These are phyloP conservation scores for Rutpela maculata DNA, from an alignment of 2,888 invertebrate species.

Conservation along the genomic window DNA sequence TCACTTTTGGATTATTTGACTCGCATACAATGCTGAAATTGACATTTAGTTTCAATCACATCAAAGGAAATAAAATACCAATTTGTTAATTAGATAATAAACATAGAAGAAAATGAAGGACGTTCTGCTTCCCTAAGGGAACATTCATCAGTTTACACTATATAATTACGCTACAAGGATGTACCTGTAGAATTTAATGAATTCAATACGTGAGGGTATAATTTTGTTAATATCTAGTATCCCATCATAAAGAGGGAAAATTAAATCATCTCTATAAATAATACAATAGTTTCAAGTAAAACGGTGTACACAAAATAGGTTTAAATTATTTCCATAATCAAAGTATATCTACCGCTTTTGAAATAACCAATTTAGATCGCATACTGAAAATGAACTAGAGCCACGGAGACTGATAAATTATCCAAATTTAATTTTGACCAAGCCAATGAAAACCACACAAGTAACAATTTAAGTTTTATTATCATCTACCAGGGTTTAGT, in stretches of 20 bases:
- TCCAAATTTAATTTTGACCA: too few species aligned
- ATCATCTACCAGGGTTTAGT: too few species aligned
- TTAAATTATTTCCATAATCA: too few species aligned
- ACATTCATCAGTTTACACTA: background rate
- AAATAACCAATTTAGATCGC: too few species aligned
- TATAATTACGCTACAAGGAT: background rate
- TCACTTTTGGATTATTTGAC: too few species aligned
- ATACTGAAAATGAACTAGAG: too few species aligned
- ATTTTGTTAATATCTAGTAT: background rate
- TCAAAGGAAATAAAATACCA: background rate
- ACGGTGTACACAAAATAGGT: too few species aligned
- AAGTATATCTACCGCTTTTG: too few species aligned
- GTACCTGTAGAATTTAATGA: background rate
- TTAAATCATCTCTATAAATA: background rate
- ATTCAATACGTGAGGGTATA: background rate
- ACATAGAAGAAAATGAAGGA: background rate
- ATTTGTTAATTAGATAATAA: constrained; percentile 4
- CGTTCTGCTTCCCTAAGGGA: background rate
- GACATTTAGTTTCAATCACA: background rate
- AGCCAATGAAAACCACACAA: too few species aligned
- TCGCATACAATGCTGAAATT: background rate
- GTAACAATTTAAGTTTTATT: too few species aligned
- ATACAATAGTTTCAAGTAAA: background rate
- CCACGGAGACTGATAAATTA: too few species aligned
- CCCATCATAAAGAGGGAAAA: background rate